Percentiles rank a stretch among this genome's conserved stretches.
Conservation (phyloP, 92 coral and sea anemone genomes). For the Pocillopora meandrina region DNA sequence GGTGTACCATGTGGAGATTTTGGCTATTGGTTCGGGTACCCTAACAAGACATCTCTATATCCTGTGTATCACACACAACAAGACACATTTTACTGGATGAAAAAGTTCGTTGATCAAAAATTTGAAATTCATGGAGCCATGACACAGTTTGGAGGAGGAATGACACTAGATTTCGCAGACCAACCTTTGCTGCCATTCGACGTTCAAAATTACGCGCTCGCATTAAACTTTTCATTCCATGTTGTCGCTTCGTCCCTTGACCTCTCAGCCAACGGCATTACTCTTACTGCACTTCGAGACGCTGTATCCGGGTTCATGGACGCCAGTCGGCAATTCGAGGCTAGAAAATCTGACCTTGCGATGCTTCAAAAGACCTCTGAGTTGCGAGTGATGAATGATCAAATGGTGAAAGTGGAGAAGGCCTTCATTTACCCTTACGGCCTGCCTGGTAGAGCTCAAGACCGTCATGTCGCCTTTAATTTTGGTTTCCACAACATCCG, state of each 20-base stretch:
- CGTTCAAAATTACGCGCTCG: conserved; percentile 65
- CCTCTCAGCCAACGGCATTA: conserved; percentile 51
- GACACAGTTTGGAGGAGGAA: conserved; percentile 82
- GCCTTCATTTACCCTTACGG: conserved; percentile 86
- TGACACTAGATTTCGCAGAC: conserved; percentile 78
- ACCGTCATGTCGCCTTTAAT: conserved; percentile 86
- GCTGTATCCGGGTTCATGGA: conserved; percentile 66
- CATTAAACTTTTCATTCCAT: conserved; percentile 62
- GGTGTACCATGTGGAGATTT: conserved; percentile 92
- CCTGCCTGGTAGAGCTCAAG: conserved; percentile 77
- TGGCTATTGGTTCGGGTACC: conserved; percentile 85
- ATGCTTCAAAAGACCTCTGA: conserved; percentile 40
- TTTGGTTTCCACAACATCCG: conserved; percentile 76
- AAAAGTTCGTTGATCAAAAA: conserved; percentile 77
- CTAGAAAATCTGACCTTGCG: conserved; percentile 26
- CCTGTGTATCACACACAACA: conserved; percentile 92
- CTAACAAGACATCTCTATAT: conserved; percentile 54
- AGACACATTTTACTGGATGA: conserved; percentile 90
- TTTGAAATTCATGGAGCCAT: conserved; percentile 82
- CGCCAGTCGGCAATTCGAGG: conserved; percentile 64
- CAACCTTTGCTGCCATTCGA: conserved; percentile 76
- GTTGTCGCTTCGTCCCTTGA: conserved; percentile 51
- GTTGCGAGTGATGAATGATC: conserved; percentile 84
- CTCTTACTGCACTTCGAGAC: conserved; percentile 55
- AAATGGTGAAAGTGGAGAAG: conserved; percentile 81